Base-by-base conservation (phyloP, 2,113 vertebrate genomes). In the Corythornis madagascariensis region DNA sequence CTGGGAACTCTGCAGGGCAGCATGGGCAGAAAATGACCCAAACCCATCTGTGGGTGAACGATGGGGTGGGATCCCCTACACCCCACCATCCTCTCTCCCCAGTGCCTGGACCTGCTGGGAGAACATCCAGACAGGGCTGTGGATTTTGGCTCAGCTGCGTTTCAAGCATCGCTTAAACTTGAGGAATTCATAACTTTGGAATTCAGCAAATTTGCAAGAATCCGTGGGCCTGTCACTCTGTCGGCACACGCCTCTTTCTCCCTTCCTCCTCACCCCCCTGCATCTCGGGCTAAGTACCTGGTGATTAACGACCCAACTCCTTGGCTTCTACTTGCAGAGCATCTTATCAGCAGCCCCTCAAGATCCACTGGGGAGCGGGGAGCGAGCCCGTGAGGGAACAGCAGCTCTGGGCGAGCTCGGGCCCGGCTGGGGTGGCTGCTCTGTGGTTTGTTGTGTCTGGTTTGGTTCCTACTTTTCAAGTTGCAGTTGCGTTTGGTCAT, bases 371-470 rank as follows among this genome's bases (percentile, higher is more conserved):
- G 92, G 33, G 86, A 77, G 48, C 90, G 20, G 92, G 96, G 97
- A 98, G 97, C 95, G 94, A 92, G 96, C 94, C 43, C 78, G 47
- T 86, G 93, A 96, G 97, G 97, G 97, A 97, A 98, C 67, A 40
- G 92, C 97, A 96, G 94, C 13, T 16, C 95, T 92, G 95, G 57
- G 86, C 90, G 56, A 93, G 92, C 77, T 56, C 33, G 1, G 91
- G 84, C 77, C 3, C 3, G 80, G 87, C 95, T 14, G 24, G 69
- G 87, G 81, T 69, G 93, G 96, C 97, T 95, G 96, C 93, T 95
- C 97, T 97, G 98, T 90, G 98, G 98, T 98, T 98, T 99, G 98
- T 99, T 99, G 98, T 98, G 98, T 99, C 98, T 99, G 98, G 96
- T 98, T 97, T 95, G 98, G 97, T 98, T 98, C 97, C 97, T 97